Conservation (phyloP, 2,888 invertebrate species). For the Pandemis heparana region DNA sequence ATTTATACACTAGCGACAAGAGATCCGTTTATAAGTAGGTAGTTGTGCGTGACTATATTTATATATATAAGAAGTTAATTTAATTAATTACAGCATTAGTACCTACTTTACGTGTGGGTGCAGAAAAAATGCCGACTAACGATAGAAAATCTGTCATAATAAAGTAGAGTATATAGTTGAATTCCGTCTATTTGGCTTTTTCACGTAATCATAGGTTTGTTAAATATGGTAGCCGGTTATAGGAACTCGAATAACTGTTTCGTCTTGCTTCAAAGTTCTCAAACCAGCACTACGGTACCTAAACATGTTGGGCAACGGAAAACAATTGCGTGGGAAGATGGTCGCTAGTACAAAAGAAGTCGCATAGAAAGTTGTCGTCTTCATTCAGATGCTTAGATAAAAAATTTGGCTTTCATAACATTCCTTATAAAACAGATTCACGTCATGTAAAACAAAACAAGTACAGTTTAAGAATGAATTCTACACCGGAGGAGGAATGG, state of each 20-base stretch:
- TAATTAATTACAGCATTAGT: not conserved
- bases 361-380: slow-evolving; percentile 58
- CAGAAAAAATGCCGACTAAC: not conserved
- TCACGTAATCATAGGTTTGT: not conserved
- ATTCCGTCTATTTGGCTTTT: not conserved
- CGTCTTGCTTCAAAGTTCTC: slow-evolving; percentile 47
- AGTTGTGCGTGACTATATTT: not conserved
- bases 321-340: slow-evolving; percentile 75
- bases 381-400: slow-evolving; percentile 43
- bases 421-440: slow-evolving; percentile 36
- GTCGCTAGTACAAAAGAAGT: slow-evolving; percentile 63
- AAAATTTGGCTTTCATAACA: slow-evolving; percentile 32
- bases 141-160: not conserved
- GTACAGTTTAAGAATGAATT: slow-evolving; percentile 24
- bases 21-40: not conserved
- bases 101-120: not conserved
- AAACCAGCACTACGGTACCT: slow-evolving; percentile 38
- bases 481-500: slow-evolving; percentile 10
- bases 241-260: slow-evolving; percentile 42
- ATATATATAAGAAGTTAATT: not conserved
- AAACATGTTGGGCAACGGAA: slow-evolving; percentile 54
- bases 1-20: slow-evolving; percentile 12
- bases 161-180: not conserved
- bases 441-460: slow-evolving; percentile 23
- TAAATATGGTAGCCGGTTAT: not conserved